Conservation (phyloP, 2,797 vertebrate genomes). For the Micropoecilia bifurca region DNA sequence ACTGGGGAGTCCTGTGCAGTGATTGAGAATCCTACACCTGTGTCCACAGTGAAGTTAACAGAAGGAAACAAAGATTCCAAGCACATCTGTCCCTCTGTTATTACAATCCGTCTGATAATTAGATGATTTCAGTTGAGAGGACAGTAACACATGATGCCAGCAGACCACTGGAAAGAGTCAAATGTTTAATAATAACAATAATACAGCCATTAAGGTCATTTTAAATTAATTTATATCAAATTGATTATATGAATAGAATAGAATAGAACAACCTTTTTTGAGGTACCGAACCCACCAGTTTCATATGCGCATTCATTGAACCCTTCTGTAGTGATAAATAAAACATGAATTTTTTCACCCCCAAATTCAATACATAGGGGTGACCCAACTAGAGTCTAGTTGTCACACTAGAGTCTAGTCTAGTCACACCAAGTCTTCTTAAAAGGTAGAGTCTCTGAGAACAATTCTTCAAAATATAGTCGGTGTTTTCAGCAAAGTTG, state of each 20-base stretch:
- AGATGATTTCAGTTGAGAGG: neutral
- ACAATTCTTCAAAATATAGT: too few species aligned
- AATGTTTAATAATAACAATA: neutral
- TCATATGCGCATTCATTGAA: too few species aligned
- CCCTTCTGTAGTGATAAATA: too few species aligned
- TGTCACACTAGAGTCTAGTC: too few species aligned
- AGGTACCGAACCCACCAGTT: too few species aligned
- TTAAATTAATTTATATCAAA: neutral
- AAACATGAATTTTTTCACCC: too few species aligned
- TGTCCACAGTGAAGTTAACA: neutral
- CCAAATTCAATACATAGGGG: too few species aligned
- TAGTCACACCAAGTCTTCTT: too few species aligned
- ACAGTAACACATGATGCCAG: neutral
- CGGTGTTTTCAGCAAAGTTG: too few species aligned
- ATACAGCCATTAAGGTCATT: neutral
- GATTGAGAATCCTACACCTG: neutral
- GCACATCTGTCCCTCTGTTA: neutral
- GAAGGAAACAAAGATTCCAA: neutral
- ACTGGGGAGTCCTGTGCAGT: neutral
- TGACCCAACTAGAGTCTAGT: too few species aligned
- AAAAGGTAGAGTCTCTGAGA: too few species aligned
- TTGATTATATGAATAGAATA: neutral
- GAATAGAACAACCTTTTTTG: too few species aligned
- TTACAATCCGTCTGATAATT: neutral
- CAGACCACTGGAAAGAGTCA: neutral